Conservation (phyloP, 1,140 invertebrate genomes). For the Drosophila mojavensis region DNA sequence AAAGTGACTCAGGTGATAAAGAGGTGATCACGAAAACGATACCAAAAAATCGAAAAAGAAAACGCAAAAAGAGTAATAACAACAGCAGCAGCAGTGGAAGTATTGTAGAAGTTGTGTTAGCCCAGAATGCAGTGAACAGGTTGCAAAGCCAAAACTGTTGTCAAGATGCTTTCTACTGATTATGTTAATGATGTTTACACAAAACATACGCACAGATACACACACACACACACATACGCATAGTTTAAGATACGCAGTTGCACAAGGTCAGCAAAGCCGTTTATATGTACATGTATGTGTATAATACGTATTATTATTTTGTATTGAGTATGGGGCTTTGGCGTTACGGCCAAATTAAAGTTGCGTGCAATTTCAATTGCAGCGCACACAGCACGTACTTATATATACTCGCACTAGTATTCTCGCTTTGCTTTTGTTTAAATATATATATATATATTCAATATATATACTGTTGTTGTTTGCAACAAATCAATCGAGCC, state of each 20-base stretch:
- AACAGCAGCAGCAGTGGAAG: neutral
- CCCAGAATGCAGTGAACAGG: conserved; percentile 34
- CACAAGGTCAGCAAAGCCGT: conserved; percentile 51
- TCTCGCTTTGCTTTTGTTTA: conserved; percentile 33
- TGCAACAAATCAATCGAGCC: conserved; percentile 66
- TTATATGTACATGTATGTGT: neutral
- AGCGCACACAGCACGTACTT: conserved; percentile 68
- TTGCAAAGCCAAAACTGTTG: conserved; percentile 10
- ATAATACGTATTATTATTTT: conserved; percentile 14
- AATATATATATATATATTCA: conserved; percentile 14
- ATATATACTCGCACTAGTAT: conserved; percentile 51
- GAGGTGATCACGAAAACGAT: conserved; percentile 52
- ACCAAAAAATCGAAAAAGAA: conserved; percentile 16
- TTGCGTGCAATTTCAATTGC: conserved; percentile 26
- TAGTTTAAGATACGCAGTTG: conserved; percentile 17
- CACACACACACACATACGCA: conserved; percentile 21
- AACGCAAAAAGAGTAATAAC: conserved; percentile 1
- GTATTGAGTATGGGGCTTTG: conserved; percentile 32
- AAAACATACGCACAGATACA: conserved; percentile 45
- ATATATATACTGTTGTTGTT: conserved; percentile 21
- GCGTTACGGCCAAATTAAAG: conserved; percentile 22
- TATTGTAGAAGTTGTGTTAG: neutral
- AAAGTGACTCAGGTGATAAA: conserved; percentile 79
- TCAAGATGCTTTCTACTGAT: conserved; percentile 42
- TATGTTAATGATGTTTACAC: conserved; percentile 67